These are phyloP conservation scores for Epizoanthus stellaris DNA, from an alignment of 92 coral and sea anemone genomes.

Conservation along the genomic window DNA sequence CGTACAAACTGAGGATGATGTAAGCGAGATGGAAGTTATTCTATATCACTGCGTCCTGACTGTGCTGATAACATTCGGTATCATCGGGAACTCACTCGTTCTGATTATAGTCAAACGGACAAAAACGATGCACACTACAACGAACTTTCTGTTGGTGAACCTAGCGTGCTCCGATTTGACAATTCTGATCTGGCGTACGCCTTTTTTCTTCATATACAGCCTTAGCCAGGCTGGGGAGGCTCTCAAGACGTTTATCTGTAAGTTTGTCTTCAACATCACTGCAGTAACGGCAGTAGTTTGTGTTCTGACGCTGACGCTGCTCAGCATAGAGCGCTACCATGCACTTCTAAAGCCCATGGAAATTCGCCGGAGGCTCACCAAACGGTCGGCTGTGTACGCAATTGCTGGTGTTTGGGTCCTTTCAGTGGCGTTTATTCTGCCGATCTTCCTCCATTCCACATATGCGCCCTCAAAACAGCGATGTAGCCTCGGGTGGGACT, in stretches of 20 bases:
- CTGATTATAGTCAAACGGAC: slow-evolving; percentile 23
- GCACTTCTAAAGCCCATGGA: slow-evolving; percentile 67
- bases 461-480: slow-evolving; percentile 19
- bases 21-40: slow-evolving; percentile 13
- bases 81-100: slow-evolving; percentile 20
- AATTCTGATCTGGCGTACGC: slow-evolving; percentile 27
- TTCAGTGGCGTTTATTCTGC: slow-evolving; percentile 5
- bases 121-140: slow-evolving; percentile 27
- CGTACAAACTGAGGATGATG: neutral
- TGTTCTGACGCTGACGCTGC: slow-evolving; percentile 43
- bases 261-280: slow-evolving; percentile 38
- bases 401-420: slow-evolving; percentile 37
- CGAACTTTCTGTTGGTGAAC: slow-evolving; percentile 31
- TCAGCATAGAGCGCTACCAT: slow-evolving; percentile 60
- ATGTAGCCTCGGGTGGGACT: slow-evolving; percentile 40
- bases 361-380: slow-evolving; percentile 46
- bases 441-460: slow-evolving; percentile 31
- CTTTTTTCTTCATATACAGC: slow-evolving; percentile 39
- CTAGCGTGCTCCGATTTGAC: slow-evolving; percentile 44
- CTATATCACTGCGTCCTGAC: slow-evolving; percentile 8
- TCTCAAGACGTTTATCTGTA: slow-evolving; percentile 43
- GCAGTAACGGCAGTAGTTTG: slow-evolving; percentile 42
- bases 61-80: slow-evolving; percentile 12
- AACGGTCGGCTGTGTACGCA: slow-evolving; percentile 43
- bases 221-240: slow-evolving; percentile 25